Evolutionary conservation across 2,113 vertebrate species (phyloP).

Genomic region (Phyllostomus hastatus): DNA sequence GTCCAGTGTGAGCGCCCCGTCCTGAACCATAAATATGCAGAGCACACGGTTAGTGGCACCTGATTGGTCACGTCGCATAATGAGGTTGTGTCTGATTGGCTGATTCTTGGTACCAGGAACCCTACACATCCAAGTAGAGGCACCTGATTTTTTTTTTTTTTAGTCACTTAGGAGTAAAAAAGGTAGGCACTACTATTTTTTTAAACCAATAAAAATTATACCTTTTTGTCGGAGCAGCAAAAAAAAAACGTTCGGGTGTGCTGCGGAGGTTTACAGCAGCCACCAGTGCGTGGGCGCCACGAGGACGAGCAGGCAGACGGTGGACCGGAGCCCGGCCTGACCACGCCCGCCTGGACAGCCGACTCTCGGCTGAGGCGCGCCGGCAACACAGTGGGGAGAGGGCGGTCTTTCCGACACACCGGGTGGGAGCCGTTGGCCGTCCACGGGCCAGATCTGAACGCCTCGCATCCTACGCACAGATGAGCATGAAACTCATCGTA

Average conservation of each 20-base stretch:
- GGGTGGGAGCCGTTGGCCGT: accelerated
- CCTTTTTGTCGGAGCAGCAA: too few species aligned
- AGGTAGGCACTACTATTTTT: too few species aligned
- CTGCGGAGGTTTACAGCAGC: too few species aligned
- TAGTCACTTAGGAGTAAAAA: too few species aligned
- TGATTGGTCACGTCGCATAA: not conserved
- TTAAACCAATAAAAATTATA: too few species aligned
- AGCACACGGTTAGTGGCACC: not conserved
- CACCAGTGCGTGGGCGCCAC: accelerated
- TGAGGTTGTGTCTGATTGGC: not conserved
- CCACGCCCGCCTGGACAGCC: too few species aligned
- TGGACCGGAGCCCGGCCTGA: too few species aligned
- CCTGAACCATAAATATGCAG: too few species aligned
- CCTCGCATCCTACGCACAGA: not conserved
- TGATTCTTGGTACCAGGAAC: not conserved
- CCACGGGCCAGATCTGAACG: not conserved
- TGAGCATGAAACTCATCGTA: not conserved
- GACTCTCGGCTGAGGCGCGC: accelerated
- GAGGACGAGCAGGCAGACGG: too few species aligned
- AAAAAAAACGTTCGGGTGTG: too few species aligned
- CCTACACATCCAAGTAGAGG: not conserved
- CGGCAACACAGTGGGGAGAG: not conserved
- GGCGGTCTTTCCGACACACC: accelerated
- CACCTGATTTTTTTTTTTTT: too few species aligned
- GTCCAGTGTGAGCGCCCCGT: too few species aligned